A percentile compares a stretch with the other conserved stretches of the same genome.
phyloP scores from a whole-genome alignment of 2,113 vertebrate species.

The Podocnemis expansa region DNA sequence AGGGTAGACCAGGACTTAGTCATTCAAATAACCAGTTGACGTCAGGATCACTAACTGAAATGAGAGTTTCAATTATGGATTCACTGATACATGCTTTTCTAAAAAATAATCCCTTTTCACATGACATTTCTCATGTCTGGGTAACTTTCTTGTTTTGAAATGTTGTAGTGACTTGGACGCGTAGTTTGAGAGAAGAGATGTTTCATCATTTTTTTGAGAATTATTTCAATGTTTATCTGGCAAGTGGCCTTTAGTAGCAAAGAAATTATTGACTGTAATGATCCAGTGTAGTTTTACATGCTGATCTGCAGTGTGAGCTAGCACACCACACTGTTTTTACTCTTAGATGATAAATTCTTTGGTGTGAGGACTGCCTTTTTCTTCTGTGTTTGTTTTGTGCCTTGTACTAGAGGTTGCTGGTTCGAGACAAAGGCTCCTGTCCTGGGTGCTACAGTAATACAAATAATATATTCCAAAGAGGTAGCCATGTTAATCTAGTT shows the following conservation, averaged over 20 bases:
- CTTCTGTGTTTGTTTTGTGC: neutral
- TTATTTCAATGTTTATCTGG: neutral
- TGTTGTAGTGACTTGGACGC: neutral
- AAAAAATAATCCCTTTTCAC: neutral
- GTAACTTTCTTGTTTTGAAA: neutral
- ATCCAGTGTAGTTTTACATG: neutral
- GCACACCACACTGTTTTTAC: neutral
- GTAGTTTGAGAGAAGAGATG: slow-evolving; percentile 2
- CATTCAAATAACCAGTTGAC: rapidly evolving
- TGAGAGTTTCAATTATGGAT: neutral
- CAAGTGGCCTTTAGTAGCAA: neutral
- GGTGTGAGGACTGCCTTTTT: neutral
- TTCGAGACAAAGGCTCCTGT: neutral
- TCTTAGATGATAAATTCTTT: neutral
- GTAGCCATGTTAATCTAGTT: no score
- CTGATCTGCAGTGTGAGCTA: neutral
- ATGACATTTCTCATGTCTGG: neutral
- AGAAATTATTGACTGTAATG: neutral
- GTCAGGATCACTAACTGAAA: neutral
- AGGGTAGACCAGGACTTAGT: neutral
- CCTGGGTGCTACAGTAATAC: neutral
- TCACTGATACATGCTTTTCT: neutral
- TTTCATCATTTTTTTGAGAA: slow-evolving; percentile 22
- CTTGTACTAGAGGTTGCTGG: neutral
- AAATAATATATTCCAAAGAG: no score